Percentiles rank a stretch among this genome's conserved stretches.
Conservation (phyloP, 2,797 vertebrate genomes). For the Clarias platycephalus region DNA sequence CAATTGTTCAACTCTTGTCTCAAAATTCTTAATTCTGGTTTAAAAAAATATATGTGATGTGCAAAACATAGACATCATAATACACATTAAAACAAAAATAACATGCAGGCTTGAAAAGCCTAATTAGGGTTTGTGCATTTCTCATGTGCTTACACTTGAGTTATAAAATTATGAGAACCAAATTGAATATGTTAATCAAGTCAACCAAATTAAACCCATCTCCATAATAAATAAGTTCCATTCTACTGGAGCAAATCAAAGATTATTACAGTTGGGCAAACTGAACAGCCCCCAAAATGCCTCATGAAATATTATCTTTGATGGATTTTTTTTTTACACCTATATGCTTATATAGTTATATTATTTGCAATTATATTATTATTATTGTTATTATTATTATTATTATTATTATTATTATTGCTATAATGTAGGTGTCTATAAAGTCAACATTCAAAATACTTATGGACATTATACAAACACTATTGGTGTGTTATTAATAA, state of each 20-base stretch:
- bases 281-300: neutral
- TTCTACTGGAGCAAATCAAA: constrained; percentile 23
- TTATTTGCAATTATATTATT: neutral
- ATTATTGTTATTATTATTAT: neutral
- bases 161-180: constrained; percentile 17
- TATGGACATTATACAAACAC: neutral
- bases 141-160: constrained; percentile 5
- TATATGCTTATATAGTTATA: neutral
- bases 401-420: neutral
- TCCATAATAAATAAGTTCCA: constrained; percentile 20
- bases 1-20: neutral
- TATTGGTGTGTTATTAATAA: neutral
- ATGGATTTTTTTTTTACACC: neutral
- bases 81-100: constrained; percentile 1
- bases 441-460: neutral
- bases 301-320: neutral
- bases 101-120: neutral
- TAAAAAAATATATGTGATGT: no score
- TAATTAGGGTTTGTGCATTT: constrained; percentile 26
- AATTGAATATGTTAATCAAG: constrained; percentile 24
- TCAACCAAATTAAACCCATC: constrained; percentile 29
- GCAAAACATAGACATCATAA: neutral
- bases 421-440: neutral
- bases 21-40: neutral
- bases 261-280: constrained; percentile 9